These are phyloP conservation scores for Crenuchus spilurus DNA, from an alignment of 2,797 vertebrate species.

Conservation along the genomic window DNA sequence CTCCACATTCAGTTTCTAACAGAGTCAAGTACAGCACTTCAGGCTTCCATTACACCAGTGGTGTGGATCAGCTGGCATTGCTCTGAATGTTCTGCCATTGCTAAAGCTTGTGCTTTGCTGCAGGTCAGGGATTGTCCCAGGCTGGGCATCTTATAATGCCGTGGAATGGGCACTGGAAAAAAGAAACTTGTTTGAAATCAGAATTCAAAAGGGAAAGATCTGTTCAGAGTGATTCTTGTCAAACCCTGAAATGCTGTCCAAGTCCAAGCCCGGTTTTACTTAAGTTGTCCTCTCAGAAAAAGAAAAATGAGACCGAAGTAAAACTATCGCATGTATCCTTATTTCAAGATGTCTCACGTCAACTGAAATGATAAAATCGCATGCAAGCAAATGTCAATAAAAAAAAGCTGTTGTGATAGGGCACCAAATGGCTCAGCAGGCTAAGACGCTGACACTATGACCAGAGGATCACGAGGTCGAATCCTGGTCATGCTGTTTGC, in stretches of 20 bases:
- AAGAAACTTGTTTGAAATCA: neutral
- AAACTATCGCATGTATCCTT: no score
- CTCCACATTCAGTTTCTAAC: slow-evolving; percentile 64
- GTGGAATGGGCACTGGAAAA: neutral
- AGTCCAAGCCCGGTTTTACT: no score
- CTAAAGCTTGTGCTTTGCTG: neutral
- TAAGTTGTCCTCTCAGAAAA: no score
- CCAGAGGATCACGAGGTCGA: no score
- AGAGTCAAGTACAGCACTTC: slow-evolving; percentile 14
- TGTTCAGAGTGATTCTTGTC: neutral
- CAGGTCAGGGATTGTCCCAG: neutral
- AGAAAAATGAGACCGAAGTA: no score
- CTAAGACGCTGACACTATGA: no score
- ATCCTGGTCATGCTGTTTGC: no score
- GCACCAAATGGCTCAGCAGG: no score
- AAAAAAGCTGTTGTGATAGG: no score
- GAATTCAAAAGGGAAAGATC: neutral
- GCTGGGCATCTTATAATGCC: neutral
- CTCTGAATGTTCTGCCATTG: neutral
- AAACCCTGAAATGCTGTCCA: neutral
- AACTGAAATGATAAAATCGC: no score
- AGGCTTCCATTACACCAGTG: slow-evolving; percentile 14
- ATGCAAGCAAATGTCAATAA: no score
- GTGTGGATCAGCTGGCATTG: neutral
- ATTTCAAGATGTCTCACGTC: no score